Percentiles rank a stretch among this genome's conserved stretches.
Evolutionary conservation across 2,113 vertebrate species (phyloP).

Genomic region (Miniopterus natalensis): DNA sequence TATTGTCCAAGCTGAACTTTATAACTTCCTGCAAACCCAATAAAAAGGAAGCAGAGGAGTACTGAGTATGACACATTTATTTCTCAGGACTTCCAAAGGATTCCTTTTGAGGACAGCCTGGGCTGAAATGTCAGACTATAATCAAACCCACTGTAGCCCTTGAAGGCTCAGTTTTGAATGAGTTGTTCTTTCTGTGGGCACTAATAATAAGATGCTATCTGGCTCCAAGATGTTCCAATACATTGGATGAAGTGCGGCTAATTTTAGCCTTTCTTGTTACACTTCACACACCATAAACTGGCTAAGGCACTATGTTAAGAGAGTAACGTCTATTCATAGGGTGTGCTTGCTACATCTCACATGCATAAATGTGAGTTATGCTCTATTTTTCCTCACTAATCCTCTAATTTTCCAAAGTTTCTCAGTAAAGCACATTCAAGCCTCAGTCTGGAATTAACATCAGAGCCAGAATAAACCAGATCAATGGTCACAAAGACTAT

Average conservation of each 20-base stretch:
- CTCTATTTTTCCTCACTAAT: conserved; percentile 48
- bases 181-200: conserved; percentile 24
- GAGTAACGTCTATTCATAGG: background rate
- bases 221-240: background rate
- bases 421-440: conserved; percentile 56
- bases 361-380: background rate
- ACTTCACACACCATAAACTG: background rate
- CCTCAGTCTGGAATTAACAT: conserved; percentile 70
- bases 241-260: background rate
- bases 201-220: conserved; percentile 44
- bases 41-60: background rate
- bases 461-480: conserved; percentile 77
- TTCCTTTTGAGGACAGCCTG: background rate
- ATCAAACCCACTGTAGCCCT: background rate
- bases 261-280: background rate
- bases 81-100: background rate
- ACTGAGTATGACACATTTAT: background rate
- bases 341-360: background rate
- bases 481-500: background rate
- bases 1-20: background rate
- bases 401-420: conserved; percentile 64
- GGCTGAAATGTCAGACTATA: background rate
- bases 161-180: conserved; percentile 37
- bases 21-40: background rate
- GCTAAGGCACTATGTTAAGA: background rate